A percentile compares a stretch with the other conserved stretches of the same genome.
These are phyloP conservation scores for Vireo griseus DNA, from an alignment of 2,797 vertebrate species.

Conservation along the genomic window DNA sequence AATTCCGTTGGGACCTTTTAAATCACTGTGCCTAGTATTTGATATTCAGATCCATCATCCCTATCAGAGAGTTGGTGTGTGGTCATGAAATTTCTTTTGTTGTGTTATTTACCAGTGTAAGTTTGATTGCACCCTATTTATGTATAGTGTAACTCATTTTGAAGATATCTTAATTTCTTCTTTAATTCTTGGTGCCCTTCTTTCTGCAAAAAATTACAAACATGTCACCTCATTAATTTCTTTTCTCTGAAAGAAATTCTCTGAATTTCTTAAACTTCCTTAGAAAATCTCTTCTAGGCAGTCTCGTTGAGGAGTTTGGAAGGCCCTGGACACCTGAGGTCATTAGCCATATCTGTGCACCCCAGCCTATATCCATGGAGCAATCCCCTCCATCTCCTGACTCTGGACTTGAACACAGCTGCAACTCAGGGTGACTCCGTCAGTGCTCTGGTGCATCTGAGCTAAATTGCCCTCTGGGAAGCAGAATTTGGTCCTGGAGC, in stretches of 20 bases:
- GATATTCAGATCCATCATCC: background rate
- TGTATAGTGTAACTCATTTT: background rate
- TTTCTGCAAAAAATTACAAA: background rate
- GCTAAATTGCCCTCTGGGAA: background rate
- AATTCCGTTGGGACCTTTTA: background rate
- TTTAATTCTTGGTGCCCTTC: background rate
- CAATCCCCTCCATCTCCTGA: background rate
- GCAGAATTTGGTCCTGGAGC: background rate
- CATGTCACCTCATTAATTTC: background rate
- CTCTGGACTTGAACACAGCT: background rate
- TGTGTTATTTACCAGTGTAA: background rate
- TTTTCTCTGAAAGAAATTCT: background rate
- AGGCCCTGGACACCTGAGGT: background rate
- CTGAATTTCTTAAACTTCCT: background rate
- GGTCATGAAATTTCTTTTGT: background rate
- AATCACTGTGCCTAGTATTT: background rate
- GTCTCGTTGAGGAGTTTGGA: background rate
- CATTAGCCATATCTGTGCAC: background rate
- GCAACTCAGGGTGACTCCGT: background rate
- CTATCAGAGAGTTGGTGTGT: accelerated
- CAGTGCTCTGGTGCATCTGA: background rate
- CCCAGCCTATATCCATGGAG: background rate
- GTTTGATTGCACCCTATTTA: background rate
- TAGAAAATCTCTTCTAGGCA: background rate
- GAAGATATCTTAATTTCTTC: background rate